These are phyloP conservation scores for Pandion haliaetus DNA, from an alignment of 2,113 vertebrate species.

Conservation along the genomic window DNA sequence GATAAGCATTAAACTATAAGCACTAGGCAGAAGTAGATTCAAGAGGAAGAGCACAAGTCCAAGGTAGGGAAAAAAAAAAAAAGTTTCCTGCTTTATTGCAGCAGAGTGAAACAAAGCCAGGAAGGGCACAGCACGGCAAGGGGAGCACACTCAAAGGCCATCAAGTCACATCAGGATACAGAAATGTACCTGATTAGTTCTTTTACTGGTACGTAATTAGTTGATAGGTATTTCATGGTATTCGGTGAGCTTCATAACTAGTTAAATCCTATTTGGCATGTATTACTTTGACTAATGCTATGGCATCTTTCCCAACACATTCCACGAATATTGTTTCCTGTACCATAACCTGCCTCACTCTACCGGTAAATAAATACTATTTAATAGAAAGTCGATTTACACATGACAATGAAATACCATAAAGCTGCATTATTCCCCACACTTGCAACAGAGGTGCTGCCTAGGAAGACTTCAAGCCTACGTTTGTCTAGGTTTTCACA, in stretches of 20 bases:
- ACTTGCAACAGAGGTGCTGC: background rate
- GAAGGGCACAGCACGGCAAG: background rate
- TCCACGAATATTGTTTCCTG: slow-evolving; percentile 12
- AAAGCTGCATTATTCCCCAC: background rate
- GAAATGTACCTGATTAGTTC: background rate
- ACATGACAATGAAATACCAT: background rate
- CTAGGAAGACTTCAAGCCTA: background rate
- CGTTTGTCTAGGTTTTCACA: background rate
- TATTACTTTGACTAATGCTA: background rate
- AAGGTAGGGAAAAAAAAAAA: background rate
- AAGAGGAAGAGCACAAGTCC: background rate
- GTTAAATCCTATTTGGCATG: background rate
- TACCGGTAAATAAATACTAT: background rate
- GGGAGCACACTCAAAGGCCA: background rate
- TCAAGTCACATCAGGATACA: background rate
- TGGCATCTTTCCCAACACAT: background rate
- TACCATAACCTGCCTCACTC: background rate
- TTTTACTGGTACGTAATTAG: background rate
- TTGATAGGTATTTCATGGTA: background rate
- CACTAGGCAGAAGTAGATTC: background rate
- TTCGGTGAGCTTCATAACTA: background rate
- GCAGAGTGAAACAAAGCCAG: background rate
- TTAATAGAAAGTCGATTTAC: background rate
- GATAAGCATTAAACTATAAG: background rate
- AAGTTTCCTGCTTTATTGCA: background rate